These are phyloP conservation scores for Coregonus suidteri DNA, from an alignment of 2,797 vertebrate species.

Conservation along the genomic window DNA sequence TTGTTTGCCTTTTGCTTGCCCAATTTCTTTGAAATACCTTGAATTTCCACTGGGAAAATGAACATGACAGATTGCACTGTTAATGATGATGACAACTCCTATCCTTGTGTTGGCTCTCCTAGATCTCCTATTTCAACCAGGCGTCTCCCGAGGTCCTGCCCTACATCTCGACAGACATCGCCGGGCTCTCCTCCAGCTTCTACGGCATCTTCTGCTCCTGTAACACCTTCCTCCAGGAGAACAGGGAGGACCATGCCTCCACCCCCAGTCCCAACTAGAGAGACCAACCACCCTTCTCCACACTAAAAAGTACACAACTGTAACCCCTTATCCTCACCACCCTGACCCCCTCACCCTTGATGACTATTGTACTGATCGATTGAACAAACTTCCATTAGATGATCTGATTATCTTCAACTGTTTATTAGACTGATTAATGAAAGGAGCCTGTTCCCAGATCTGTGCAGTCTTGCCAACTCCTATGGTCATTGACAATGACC, in stretches of 20 bases:
- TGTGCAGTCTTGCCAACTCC: no score
- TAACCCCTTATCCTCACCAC: not conserved
- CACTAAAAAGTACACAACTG: not conserved
- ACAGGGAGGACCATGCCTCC: conserved; percentile 58
- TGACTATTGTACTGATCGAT: not conserved
- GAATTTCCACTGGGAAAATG: not conserved
- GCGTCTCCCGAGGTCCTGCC: conserved; percentile 84
- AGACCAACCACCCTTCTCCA: not conserved
- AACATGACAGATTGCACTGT: not conserved
- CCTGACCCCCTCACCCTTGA: not conserved
- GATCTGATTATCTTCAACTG: not conserved
- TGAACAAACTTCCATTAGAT: not conserved
- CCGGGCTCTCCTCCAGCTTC: conserved; percentile 86
- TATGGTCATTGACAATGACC: no score
- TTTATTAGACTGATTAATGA: not conserved
- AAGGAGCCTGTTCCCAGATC: not conserved
- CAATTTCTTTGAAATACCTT: not conserved
- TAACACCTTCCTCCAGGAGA: conserved; percentile 80
- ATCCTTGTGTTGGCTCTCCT: conserved; percentile 7
- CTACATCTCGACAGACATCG: conserved; percentile 88
- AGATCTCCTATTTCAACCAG: conserved; percentile 95
- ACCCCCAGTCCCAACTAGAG: conserved; percentile 10
- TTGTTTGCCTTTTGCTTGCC: not conserved
- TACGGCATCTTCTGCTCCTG: conserved; percentile 83
- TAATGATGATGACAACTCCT: not conserved